phyloP scores from a whole-genome alignment of 2,113 vertebrate species.

The Athene cunicularia region DNA sequence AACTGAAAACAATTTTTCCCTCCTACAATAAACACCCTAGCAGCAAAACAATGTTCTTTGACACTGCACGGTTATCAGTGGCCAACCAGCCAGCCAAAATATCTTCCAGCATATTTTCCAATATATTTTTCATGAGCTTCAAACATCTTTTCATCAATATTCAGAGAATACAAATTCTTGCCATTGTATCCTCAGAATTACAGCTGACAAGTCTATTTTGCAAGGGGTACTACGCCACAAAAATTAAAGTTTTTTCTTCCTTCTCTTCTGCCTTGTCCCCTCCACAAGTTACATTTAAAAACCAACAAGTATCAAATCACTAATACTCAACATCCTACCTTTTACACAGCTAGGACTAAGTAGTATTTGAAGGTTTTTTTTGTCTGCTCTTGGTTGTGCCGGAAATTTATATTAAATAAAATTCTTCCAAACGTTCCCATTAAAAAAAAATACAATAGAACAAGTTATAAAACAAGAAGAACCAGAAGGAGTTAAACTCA shows the following conservation, averaged over 20 bases:
- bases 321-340: neutral
- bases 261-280: neutral
- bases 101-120: neutral
- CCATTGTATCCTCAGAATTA: neutral
- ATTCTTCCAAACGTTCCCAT: neutral
- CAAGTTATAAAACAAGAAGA: neutral
- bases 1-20: neutral
- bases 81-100: neutral
- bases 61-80: neutral
- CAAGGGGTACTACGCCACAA: neutral
- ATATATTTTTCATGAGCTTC: neutral
- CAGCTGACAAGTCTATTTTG: neutral
- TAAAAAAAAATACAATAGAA: neutral
- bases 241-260: neutral
- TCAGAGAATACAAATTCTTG: neutral
- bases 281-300: neutral
- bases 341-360: neutral
- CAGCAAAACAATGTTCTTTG: neutral
- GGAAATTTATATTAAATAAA: neutral
- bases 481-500: slow-evolving; percentile 10
- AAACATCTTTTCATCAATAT: neutral
- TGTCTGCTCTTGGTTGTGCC: neutral
- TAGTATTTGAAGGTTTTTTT: neutral
- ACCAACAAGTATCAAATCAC: neutral
- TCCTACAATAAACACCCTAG: neutral